phyloP scores from a whole-genome alignment of 2,113 vertebrate species.

The Heliornis fulica region DNA sequence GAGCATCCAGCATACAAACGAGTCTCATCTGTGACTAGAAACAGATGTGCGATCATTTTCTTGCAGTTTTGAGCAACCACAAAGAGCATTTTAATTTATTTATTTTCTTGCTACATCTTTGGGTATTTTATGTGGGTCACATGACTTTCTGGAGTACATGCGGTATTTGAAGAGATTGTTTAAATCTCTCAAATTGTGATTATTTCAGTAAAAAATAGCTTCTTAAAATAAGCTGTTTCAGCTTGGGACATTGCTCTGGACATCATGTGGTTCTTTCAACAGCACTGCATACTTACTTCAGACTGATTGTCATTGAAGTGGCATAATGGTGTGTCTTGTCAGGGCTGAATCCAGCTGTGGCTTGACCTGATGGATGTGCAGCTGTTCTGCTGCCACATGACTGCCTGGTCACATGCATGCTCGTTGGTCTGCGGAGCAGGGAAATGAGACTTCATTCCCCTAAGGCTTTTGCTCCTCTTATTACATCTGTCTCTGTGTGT shows the following conservation, averaged over 20 bases:
- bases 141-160: neutral
- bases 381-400: neutral
- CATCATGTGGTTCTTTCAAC: rapidly evolving
- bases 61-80: neutral
- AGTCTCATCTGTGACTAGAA: rapidly evolving
- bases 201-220: neutral
- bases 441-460: neutral
- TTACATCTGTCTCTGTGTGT: neutral
- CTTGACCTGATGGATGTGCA: neutral
- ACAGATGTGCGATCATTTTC: neutral
- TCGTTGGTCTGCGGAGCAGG: neutral
- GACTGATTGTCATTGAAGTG: rapidly evolving
- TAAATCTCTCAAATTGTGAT: neutral
- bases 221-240: neutral
- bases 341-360: conserved; percentile 3
- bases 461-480: neutral
- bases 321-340: neutral
- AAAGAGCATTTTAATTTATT: neutral
- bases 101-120: neutral
- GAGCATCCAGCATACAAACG: neutral
- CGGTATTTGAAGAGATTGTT: neutral
- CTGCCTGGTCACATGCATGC: neutral
- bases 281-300: neutral
- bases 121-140: rapidly evolving
- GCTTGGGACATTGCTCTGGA: neutral